These are phyloP conservation scores for Thereva unica DNA, from an alignment of 2,888 invertebrate species.

Conservation along the genomic window DNA sequence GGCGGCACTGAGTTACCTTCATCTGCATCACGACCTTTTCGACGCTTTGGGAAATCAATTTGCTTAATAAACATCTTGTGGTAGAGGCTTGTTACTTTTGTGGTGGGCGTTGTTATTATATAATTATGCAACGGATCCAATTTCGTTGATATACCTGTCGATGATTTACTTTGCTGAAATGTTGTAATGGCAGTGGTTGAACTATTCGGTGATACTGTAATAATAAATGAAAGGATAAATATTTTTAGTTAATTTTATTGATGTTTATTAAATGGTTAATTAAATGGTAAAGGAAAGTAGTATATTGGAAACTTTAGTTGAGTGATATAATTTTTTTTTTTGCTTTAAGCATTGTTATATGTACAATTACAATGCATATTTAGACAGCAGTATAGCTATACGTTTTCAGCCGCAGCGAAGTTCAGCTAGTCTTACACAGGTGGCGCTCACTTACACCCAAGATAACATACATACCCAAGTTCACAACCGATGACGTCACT, in stretches of 20 bases:
- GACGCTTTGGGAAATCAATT: slow-evolving; percentile 9
- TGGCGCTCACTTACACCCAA: too few species aligned
- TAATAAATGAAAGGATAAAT: slow-evolving; percentile 18
- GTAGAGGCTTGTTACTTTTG: slow-evolving; percentile 35
- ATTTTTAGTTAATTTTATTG: neutral
- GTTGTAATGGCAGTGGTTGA: slow-evolving; percentile 46
- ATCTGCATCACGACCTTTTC: slow-evolving; percentile 45
- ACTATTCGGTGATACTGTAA: slow-evolving; percentile 49
- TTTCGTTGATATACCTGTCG: slow-evolving; percentile 41
- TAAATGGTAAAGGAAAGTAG: neutral
- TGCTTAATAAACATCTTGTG: slow-evolving; percentile 31
- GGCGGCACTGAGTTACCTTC: slow-evolving; percentile 47
- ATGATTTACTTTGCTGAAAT: slow-evolving; percentile 42
- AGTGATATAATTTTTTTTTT: too few species aligned
- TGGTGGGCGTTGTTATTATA: slow-evolving; percentile 32
- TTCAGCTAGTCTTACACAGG: too few species aligned
- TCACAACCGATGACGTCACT: too few species aligned
- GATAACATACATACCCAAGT: too few species aligned
- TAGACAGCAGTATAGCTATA: too few species aligned
- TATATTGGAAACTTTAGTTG: neutral
- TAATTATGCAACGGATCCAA: slow-evolving; percentile 28
- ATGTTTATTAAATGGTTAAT: neutral
- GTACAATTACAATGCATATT: too few species aligned
- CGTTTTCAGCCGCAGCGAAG: too few species aligned
- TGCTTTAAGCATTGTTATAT: too few species aligned